phyloP scores from a whole-genome alignment of 2,113 vertebrate species.

The Cepphus grylle region DNA sequence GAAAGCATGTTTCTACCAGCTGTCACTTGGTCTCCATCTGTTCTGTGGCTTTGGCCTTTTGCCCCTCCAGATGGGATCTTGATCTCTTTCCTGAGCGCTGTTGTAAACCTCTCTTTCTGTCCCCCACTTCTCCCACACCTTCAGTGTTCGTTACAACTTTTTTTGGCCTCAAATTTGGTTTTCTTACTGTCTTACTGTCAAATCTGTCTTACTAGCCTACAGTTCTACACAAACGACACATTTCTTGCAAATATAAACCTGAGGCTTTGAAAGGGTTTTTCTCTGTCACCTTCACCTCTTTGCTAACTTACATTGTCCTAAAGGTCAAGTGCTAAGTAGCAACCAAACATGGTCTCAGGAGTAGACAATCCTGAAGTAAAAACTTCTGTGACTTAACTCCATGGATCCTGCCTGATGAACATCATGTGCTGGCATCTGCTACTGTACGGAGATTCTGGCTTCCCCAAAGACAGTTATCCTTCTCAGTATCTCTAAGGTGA shows the following conservation, averaged over 20 bases:
- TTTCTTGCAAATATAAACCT: background rate
- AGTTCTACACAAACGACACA: background rate
- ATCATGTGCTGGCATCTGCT: background rate
- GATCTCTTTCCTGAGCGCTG: constrained; percentile 53
- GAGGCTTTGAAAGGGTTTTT: background rate
- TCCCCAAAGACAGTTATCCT: background rate
- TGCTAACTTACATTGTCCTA: background rate
- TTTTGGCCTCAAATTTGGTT: background rate
- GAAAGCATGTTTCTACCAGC: constrained; percentile 75
- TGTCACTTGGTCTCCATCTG: constrained; percentile 74
- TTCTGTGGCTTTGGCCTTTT: constrained; percentile 60
- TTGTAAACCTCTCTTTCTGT: background rate
- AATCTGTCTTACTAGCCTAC: background rate
- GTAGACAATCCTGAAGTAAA: background rate
- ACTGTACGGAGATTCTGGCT: background rate
- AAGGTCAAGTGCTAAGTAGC: background rate
- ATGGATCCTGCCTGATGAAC: background rate
- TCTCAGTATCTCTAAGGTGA: background rate
- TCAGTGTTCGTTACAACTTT: background rate
- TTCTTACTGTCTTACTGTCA: background rate
- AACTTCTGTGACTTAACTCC: background rate
- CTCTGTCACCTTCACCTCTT: background rate
- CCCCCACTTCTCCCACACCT: background rate
- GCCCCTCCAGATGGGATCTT: constrained; percentile 71
- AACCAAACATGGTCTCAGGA: background rate